phyloP scores from a whole-genome alignment of 1,140 invertebrate genomes.

The Papilio helenus region DNA sequence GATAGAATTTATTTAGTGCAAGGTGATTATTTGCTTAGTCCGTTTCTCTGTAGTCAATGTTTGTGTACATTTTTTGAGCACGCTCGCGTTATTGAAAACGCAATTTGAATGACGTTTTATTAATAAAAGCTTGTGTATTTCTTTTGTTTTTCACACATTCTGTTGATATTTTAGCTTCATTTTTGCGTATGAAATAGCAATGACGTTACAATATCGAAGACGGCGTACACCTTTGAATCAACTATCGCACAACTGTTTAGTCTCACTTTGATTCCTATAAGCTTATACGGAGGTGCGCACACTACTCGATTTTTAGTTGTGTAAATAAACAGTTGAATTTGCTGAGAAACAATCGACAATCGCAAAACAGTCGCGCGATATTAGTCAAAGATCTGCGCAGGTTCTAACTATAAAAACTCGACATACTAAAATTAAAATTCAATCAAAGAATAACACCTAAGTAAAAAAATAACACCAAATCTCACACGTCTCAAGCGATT shows the following conservation, averaged over 20 bases:
- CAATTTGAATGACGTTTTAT: conserved; percentile 54
- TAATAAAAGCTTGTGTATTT: conserved; percentile 45
- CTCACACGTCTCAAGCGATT: conserved; percentile 55
- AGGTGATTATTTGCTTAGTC: neutral
- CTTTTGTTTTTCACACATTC: neutral
- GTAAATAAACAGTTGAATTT: too few relatives aligned
- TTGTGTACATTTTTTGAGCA: conserved; percentile 49
- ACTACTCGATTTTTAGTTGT: too few relatives aligned
- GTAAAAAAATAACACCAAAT: conserved; percentile 46
- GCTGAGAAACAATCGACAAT: too few relatives aligned
- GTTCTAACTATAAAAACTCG: too few relatives aligned
- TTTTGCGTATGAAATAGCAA: neutral
- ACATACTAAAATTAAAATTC: conserved; percentile 8
- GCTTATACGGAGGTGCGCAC: too few relatives aligned
- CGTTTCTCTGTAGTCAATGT: neutral
- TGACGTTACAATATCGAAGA: neutral
- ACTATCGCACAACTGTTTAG: neutral
- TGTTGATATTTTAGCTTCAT: neutral
- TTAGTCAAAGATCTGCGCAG: too few relatives aligned
- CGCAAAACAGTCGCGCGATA: too few relatives aligned
- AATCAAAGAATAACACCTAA: neutral
- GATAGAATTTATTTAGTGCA: neutral
- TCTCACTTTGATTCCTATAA: too few relatives aligned
- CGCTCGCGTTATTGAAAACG: conserved; percentile 49
- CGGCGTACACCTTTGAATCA: too few relatives aligned